phyloP scores from a whole-genome alignment of 1,140 invertebrate genomes.

The Drosophila novamexicana region DNA sequence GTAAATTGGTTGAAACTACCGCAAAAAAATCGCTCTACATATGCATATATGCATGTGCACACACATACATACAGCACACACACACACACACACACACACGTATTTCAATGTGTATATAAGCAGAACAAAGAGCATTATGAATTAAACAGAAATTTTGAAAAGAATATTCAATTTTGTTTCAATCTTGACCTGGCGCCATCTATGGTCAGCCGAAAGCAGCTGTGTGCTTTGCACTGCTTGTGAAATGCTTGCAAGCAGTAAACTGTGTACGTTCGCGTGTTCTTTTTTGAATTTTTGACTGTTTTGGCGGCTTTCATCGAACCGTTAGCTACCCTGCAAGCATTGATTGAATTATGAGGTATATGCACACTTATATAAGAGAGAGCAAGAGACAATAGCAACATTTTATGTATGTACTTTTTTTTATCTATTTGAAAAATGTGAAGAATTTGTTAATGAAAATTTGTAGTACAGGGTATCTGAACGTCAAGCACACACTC shows the following conservation, averaged over 20 bases:
- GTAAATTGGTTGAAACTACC: slow-evolving; percentile 39
- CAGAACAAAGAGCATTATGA: slow-evolving; percentile 50
- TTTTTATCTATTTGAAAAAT: too few species aligned
- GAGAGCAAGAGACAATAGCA: too few species aligned
- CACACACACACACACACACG: slow-evolving; percentile 5
- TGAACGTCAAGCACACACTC: background rate
- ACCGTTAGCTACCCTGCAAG: too few species aligned
- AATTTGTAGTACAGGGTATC: slow-evolving; percentile 3
- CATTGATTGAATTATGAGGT: too few species aligned
- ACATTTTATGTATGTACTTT: too few species aligned
- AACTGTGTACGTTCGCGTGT: too few species aligned
- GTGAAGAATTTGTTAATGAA: too few species aligned
- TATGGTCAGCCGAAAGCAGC: background rate
- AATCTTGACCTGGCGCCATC: slow-evolving; percentile 3
- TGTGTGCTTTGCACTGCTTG: background rate
- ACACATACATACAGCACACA: background rate
- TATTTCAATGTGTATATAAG: slow-evolving; percentile 50
- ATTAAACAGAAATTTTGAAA: slow-evolving; percentile 56
- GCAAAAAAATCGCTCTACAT: slow-evolving; percentile 27
- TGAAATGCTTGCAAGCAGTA: slow-evolving; percentile 18
- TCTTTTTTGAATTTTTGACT: too few species aligned
- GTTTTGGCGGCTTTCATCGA: too few species aligned
- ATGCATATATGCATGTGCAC: slow-evolving; percentile 9
- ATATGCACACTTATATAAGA: too few species aligned
- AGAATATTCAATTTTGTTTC: slow-evolving; percentile 1